These are phyloP conservation scores for Spheniscus humboldti DNA, from an alignment of 2,797 vertebrate genomes.

Conservation along the genomic window DNA sequence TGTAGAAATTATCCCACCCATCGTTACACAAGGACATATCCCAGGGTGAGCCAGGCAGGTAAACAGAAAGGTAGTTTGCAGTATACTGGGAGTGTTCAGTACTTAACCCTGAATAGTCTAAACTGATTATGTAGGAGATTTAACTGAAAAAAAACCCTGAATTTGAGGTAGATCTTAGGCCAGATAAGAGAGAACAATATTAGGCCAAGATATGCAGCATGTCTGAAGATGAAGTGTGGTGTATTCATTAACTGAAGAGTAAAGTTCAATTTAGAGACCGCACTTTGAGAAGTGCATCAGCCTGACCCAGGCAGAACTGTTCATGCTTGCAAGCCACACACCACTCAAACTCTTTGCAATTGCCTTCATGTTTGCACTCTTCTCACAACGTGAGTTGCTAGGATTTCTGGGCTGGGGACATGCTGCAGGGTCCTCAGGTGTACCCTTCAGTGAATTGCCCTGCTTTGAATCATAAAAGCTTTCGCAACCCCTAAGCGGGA, in stretches of 20 bases:
- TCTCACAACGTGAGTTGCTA: not conserved
- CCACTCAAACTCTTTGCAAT: not conserved
- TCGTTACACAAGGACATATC: not conserved
- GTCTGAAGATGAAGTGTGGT: not conserved
- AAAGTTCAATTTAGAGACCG: not conserved
- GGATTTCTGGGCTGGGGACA: not conserved
- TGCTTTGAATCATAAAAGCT: not conserved
- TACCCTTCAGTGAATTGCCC: not conserved
- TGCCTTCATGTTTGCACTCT: not conserved
- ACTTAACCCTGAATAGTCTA: not conserved
- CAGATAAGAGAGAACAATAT: not conserved
- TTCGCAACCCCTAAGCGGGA: not conserved
- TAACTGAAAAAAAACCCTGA: not conserved
- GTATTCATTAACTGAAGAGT: not conserved
- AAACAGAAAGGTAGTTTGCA: not conserved
- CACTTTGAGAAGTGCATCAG: not conserved
- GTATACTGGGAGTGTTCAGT: not conserved
- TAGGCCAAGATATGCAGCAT: not conserved
- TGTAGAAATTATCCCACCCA: not conserved
- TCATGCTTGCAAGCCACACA: not conserved
- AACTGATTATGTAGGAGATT: not conserved
- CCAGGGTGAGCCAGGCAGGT: not conserved
- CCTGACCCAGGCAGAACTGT: not conserved
- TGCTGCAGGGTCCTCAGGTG: not conserved
- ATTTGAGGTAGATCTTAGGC: not conserved